Base-by-base conservation (phyloP, 2,797 vertebrate genomes). In the Acanthis flammea region DNA sequence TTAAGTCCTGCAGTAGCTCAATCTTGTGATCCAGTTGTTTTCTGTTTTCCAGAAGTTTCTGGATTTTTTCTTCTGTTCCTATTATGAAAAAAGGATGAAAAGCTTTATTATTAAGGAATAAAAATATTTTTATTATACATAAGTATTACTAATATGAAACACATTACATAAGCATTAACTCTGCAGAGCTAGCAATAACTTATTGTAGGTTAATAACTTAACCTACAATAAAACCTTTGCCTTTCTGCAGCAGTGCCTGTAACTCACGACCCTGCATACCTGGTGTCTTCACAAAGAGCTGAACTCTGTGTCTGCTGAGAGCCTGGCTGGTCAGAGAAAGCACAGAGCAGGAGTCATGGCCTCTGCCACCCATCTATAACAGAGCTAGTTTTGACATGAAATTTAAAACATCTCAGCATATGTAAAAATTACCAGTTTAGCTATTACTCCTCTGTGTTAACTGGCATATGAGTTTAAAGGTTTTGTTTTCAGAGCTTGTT, bases 41-140 rank as follows among this genome's bases (percentile, higher is more conserved):
- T 63, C 58, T 93, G 47, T 42, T 97, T 91, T 97, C 92, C 66
- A 97, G 63, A 88, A 92, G 94, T 53, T 97, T 71, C 53, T 86
- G 88, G 27, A 98, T 97, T 94, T 96, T 97, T 22, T 67, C 75
- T 24, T 96, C 94, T 85, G 93, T 93, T 86, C 82, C 97, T 97
- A 53, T 86, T 39, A 75, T 6, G 16, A 94, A 53, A 71, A 92
- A 75, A 44, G 24, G 63, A 33, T 41, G 14, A 86, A 86, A 91
- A 85, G 61, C 33, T 67, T 68, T 42, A 41, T 57, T 66, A n/a
- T 19, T 37, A 92, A 78, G 41, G n/a, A 71, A 53, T 50, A 21
- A 79, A 50, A 88, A 79, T 41, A 30, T 58, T 75, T 71, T 37
- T 57, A 33, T 39, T 8, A 19, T 16, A 22, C 4, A 3, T 22